Conservation (phyloP, 2,113 vertebrate genomes). For the Mixornis gularis region DNA sequence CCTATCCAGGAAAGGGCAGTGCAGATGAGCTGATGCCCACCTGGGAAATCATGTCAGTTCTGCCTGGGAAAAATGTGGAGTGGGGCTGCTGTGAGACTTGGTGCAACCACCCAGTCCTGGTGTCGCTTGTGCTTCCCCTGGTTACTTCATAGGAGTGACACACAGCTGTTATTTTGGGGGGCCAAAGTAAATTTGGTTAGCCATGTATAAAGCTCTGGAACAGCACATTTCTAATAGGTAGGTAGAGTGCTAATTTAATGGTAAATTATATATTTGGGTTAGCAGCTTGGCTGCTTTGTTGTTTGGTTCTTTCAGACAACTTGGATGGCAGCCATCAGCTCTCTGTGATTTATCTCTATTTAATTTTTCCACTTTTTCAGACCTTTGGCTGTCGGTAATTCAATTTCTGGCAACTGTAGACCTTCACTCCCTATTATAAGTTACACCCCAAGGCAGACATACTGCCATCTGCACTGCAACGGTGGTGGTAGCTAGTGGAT, state of each 20-base stretch:
- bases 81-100: too few species aligned
- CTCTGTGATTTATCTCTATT: constrained; percentile 43
- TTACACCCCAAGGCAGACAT: constrained; percentile 30
- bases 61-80: not conserved
- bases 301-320: constrained; percentile 16
- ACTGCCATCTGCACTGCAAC: not conserved
- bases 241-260: constrained; percentile 1
- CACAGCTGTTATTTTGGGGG: not conserved
- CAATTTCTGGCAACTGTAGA: constrained; percentile 34
- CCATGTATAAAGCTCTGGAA: not conserved
- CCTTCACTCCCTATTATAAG: constrained; percentile 1
- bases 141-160: not conserved
- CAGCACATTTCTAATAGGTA: constrained; percentile 7
- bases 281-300: constrained; percentile 33
- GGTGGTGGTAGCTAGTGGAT: constrained; percentile 29
- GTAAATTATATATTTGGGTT: constrained; percentile 39
- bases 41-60: not conserved
- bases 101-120: not conserved
- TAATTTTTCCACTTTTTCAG: constrained; percentile 48
- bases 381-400: constrained; percentile 36
- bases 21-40: fast-evolving
- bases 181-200: not conserved
- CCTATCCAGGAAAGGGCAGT: not conserved
- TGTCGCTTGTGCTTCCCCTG: fast-evolving
- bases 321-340: constrained; percentile 22